phyloP scores from a whole-genome alignment of 1,140 invertebrate genomes.

The Aphidius gifuensis region DNA sequence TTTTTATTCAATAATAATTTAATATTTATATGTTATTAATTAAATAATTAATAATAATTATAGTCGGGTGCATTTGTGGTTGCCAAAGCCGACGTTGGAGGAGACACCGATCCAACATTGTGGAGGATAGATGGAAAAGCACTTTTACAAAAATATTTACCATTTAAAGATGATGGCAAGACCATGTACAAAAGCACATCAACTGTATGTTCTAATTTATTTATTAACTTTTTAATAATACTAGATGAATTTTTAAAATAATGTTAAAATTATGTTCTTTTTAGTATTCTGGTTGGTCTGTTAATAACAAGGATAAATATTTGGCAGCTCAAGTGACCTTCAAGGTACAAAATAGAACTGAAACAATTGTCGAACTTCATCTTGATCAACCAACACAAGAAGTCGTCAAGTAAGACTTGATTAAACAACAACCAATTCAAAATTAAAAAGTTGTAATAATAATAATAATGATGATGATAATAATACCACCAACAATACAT shows the following conservation, averaged over 20 bases:
- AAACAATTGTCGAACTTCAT: conserved; percentile 57
- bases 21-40: conserved; percentile 1
- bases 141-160: conserved; percentile 72
- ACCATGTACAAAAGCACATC: conserved; percentile 73
- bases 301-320: conserved; percentile 66
- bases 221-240: not conserved
- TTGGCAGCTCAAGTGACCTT: conserved; percentile 55
- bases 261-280: conserved; percentile 20
- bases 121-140: conserved; percentile 82
- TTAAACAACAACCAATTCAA: not conserved
- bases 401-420: conserved; percentile 42
- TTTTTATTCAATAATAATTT: conserved; percentile 7
- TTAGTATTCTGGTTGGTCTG: conserved; percentile 69
- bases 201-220: conserved; percentile 57
- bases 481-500: too few relatives aligned
- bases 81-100: conserved; percentile 63
- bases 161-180: conserved; percentile 67
- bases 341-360: conserved; percentile 55
- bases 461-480: too few relatives aligned
- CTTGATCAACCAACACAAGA: conserved; percentile 45
- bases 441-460: too few relatives aligned
- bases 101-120: conserved; percentile 61
- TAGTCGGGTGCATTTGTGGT: conserved; percentile 69
- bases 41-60: conserved; percentile 33
- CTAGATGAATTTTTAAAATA: conserved; percentile 6